Conservation (phyloP, 2,888 invertebrate species). For the Stegophylla sp. region DNA sequence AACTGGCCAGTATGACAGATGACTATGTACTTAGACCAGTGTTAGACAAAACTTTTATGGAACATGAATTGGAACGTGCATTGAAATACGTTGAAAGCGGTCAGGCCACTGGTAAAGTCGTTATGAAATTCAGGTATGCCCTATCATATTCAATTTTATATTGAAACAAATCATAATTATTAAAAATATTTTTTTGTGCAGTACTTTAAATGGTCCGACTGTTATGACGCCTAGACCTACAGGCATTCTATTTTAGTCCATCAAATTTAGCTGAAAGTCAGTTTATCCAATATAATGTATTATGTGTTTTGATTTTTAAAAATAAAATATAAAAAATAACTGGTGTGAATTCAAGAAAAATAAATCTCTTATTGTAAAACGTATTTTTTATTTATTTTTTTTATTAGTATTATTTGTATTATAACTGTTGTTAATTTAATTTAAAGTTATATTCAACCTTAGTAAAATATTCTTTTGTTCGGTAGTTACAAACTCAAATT, state of each 20-base stretch:
- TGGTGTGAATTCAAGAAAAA: neutral
- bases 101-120: constrained; percentile 67
- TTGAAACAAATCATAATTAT: neutral
- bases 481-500: too few relatives aligned
- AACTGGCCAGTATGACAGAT: constrained; percentile 67
- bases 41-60: constrained; percentile 68
- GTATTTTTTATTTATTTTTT: too few relatives aligned
- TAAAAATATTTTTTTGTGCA: constrained; percentile 6
- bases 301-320: neutral
- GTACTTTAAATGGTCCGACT: constrained; percentile 27
- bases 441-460: too few relatives aligned
- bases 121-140: constrained; percentile 65
- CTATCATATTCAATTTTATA: neutral
- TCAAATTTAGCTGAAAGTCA: neutral
- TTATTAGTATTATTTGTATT: too few relatives aligned
- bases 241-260: constrained; percentile 43
- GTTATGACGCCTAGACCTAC: constrained; percentile 17
- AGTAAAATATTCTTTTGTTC: too few relatives aligned
- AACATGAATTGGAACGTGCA: constrained; percentile 67
- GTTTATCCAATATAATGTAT: neutral
- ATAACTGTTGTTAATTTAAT: too few relatives aligned
- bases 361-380: too few relatives aligned
- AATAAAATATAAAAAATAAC: neutral
- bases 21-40: constrained; percentile 69
- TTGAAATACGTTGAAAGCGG: constrained; percentile 65